Conservation (phyloP, 2,797 vertebrate genomes). For the Melanotaenia pygmaea region DNA sequence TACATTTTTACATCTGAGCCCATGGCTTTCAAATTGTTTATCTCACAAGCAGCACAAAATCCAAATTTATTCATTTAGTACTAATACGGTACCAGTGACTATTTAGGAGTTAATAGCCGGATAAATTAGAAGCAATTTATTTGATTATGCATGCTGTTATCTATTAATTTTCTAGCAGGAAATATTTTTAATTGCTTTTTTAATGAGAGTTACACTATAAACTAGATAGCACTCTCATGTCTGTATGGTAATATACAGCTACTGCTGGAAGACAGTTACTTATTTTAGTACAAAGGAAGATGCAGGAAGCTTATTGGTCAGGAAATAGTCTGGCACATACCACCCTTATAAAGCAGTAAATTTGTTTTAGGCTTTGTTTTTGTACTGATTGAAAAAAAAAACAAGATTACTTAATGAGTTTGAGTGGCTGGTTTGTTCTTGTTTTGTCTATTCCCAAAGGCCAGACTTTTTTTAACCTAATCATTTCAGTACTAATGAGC, state of each 20-base stretch:
- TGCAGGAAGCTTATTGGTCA: neutral
- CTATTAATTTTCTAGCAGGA: constrained; percentile 6
- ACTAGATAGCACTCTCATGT: constrained; percentile 21
- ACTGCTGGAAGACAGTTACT: constrained; percentile 8
- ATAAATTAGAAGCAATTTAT: constrained; percentile 26
- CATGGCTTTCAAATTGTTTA: neutral
- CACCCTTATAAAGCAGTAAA: constrained; percentile 4
- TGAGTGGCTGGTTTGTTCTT: neutral
- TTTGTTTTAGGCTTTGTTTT: constrained; percentile 6
- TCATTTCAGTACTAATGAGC: constrained; percentile 18
- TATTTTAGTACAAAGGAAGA: constrained; percentile 27
- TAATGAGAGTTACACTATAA: constrained; percentile 16
- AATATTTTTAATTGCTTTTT: constrained; percentile 28
- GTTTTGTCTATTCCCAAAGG: constrained; percentile 8
- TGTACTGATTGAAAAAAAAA: constrained; percentile 21
- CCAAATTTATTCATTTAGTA: constrained; percentile 6
- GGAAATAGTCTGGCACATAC: constrained; percentile 4
- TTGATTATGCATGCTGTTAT: constrained; percentile 21
- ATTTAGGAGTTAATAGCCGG: constrained; percentile 1
- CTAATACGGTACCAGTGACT: neutral
- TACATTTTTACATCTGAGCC: neutral
- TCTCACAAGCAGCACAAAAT: neutral
- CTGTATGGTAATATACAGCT: constrained; percentile 16
- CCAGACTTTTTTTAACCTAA: neutral
- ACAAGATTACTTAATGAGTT: constrained; percentile 6